Base-by-base conservation (phyloP, 2,113 vertebrate species). In the Colinus virginianus region DNA sequence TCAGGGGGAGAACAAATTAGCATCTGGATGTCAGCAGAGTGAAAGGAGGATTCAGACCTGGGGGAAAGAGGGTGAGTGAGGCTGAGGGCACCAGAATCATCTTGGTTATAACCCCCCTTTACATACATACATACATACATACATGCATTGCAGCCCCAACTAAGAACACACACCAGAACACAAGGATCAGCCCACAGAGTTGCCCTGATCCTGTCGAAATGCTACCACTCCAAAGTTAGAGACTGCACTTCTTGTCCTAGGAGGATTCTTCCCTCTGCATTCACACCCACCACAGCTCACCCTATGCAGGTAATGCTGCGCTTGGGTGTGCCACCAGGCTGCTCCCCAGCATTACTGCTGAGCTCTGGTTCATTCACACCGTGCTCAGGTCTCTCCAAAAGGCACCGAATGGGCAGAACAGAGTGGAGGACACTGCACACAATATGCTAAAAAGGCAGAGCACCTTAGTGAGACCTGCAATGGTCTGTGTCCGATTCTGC, bases 1-100 rank as follows among this genome's bases (percentile, higher is more conserved):
- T 96, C 94, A 92, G 56, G 85, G 89, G 88, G 85, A 95, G 93
- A 94, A 93, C 90, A 92, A 84, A 91, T 88, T 89, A 85, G 88
- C 90, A 90, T 95, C 74, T 96, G 89, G 84, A 86, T 88, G 86
- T 88, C 74, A 62, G 87, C 56, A 8, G 80, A 79, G 63, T 26
- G 66, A 64, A 88, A 80, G 84, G 69, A 84, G 85, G 90, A 84
- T 79, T 91, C 61, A 77, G 84, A 13, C 1, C 26, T 17, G 38
- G 46, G 76, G 62, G 43, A 36, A 63, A 86, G 81, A 1, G 67
- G 64, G 87, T 68, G 42, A 17, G 7, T 9, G 69, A 81, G 59
- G 43, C 21, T 49, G 61, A 69, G 74, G 45, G 56, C 12, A 19
- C 23, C 46, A 68, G 63, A 51, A 34, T 43, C 1, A 0, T 40